Evolutionary conservation across 2,113 vertebrate genomes (phyloP).

Genomic region (Barbus barbus): DNA sequence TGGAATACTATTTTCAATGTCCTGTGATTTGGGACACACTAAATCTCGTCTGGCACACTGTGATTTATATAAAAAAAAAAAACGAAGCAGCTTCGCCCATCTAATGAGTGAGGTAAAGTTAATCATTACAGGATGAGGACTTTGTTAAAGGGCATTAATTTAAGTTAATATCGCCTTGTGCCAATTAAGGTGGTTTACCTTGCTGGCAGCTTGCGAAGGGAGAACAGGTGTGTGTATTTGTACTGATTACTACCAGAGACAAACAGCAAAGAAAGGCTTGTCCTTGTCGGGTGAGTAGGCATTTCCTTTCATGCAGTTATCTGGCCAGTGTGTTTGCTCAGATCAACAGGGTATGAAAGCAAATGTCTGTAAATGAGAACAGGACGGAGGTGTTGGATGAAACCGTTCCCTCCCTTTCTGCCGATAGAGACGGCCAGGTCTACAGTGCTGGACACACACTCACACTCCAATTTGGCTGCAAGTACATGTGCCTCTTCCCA

Average conservation of each 20-base stretch:
- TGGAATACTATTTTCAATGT: neutral
- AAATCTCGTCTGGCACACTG: neutral
- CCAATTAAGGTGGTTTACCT: constrained; percentile 51
- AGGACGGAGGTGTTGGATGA: constrained; percentile 28
- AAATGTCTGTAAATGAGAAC: constrained; percentile 52
- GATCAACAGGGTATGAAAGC: constrained; percentile 47
- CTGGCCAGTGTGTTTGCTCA: constrained; percentile 53
- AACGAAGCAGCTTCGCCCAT: neutral
- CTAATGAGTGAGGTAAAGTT: constrained; percentile 40
- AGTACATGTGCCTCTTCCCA: constrained; percentile 4
- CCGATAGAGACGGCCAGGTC: neutral
- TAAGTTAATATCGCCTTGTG: constrained; percentile 52
- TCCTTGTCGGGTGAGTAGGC: constrained; percentile 52
- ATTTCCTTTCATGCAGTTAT: constrained; percentile 49
- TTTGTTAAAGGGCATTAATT: constrained; percentile 57
- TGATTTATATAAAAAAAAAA: neutral
- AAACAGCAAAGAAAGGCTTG: constrained; percentile 45
- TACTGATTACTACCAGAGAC: constrained; percentile 54
- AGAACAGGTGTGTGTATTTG: constrained; percentile 63
- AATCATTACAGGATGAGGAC: constrained; percentile 50
- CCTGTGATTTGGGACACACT: neutral
- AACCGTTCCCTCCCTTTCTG: constrained; percentile 6
- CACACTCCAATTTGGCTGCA: constrained; percentile 13
- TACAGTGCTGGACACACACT: constrained; percentile 34
- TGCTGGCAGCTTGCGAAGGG: constrained; percentile 41